Conservation (phyloP, 2,797 vertebrate genomes). For the Tympanoctomys barrerae region DNA sequence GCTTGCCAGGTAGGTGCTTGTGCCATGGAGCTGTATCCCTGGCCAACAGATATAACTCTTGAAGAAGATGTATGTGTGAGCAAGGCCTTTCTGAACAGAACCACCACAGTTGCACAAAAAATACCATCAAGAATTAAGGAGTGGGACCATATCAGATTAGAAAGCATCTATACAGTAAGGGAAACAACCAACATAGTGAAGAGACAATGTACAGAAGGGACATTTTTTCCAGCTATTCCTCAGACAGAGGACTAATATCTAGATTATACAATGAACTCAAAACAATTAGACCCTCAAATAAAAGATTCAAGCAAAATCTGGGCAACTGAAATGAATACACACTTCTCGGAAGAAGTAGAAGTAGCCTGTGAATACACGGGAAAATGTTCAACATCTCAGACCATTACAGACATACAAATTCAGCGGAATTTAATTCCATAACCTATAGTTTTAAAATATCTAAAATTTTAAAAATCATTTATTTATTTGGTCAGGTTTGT, state of each 20-base stretch:
- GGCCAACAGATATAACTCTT: not conserved
- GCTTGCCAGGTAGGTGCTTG: no score
- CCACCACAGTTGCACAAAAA: not conserved
- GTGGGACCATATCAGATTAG: not conserved
- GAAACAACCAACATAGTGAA: not conserved
- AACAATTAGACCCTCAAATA: not conserved
- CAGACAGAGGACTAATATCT: not conserved
- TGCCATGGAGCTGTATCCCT: no score
- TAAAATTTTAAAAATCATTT: not conserved
- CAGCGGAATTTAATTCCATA: slow-evolving; percentile 30
- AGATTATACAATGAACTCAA: no score
- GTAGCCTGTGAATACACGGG: not conserved
- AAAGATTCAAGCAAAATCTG: not conserved
- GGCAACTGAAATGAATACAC: not conserved
- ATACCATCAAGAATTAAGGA: not conserved
- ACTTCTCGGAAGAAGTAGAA: not conserved
- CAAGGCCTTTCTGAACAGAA: not conserved
- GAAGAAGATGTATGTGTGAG: not conserved
- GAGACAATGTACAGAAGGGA: not conserved
- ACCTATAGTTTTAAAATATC: slow-evolving; percentile 38
- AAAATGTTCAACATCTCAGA: not conserved
- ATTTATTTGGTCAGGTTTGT: not conserved
- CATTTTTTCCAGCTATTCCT: not conserved
- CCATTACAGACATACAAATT: not conserved
- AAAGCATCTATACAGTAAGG: not conserved